These are phyloP conservation scores for Forpus xanthops DNA, from an alignment of 2,797 vertebrate genomes.

Conservation along the genomic window DNA sequence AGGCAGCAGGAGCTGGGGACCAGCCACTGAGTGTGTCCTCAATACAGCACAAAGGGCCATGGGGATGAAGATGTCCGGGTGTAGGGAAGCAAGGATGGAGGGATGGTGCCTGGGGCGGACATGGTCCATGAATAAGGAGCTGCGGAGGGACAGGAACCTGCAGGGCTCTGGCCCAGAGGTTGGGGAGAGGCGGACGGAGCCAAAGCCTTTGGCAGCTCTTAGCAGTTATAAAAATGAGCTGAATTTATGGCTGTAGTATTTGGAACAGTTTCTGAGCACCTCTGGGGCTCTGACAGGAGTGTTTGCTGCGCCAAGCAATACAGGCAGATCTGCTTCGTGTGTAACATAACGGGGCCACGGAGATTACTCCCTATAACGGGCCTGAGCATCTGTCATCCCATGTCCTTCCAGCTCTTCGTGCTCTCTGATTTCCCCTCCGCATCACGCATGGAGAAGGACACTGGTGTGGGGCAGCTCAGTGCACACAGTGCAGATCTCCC, in stretches of 20 bases:
- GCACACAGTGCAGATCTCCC: not conserved
- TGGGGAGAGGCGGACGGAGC: not conserved
- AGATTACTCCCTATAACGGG: not conserved
- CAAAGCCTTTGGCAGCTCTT: not conserved
- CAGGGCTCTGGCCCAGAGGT: not conserved
- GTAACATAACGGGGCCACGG: accelerated
- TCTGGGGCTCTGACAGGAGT: not conserved
- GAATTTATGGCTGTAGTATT: conserved; percentile 22
- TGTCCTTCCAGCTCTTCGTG: not conserved
- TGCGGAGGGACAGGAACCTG: not conserved
- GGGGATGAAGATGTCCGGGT: not conserved
- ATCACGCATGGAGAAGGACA: accelerated
- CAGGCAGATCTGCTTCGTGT: not conserved
- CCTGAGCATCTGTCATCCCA: not conserved
- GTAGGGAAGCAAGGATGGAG: not conserved
- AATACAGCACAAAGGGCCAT: accelerated
- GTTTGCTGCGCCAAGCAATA: not conserved
- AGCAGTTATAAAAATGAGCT: not conserved
- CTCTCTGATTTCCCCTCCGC: not conserved
- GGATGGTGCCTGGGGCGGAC: not conserved
- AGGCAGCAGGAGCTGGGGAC: not conserved
- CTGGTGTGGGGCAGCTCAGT: not conserved
- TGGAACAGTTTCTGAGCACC: not conserved
- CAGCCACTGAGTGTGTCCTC: accelerated
- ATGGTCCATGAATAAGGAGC: not conserved